phyloP scores from a whole-genome alignment of 1,140 invertebrate species.

The Anastrepha obliqua region DNA sequence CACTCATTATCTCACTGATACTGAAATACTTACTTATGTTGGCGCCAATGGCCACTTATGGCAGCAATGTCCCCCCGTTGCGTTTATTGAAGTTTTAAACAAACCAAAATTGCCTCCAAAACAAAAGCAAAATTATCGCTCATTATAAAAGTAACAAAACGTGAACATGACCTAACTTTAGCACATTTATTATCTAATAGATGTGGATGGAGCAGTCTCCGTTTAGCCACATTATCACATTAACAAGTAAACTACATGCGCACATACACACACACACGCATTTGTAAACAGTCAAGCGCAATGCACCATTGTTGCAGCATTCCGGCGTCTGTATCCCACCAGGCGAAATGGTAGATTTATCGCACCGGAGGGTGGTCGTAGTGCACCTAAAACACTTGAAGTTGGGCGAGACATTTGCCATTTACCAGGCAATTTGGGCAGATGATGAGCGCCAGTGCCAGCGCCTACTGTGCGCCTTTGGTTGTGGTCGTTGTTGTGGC shows the following conservation, averaged over 20 bases:
- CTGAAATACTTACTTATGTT: background rate
- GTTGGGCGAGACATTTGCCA: conserved; percentile 44
- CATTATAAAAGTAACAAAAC: background rate
- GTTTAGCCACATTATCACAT: background rate
- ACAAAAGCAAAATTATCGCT: conserved; percentile 34
- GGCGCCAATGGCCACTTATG: conserved; percentile 30
- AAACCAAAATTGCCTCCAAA: conserved; percentile 2
- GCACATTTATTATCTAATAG: conserved; percentile 49
- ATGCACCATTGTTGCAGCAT: background rate
- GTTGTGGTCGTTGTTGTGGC: background rate
- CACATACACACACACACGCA: background rate
- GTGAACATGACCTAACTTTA: conserved; percentile 47
- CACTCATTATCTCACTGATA: background rate
- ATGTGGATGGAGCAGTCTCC: background rate
- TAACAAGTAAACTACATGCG: background rate
- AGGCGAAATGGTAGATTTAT: conserved; percentile 63
- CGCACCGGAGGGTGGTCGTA: conserved; percentile 70
- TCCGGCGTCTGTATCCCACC: conserved; percentile 51
- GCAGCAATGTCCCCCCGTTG: background rate
- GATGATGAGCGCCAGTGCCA: conserved; percentile 24
- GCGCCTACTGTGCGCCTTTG: background rate
- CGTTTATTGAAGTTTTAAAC: conserved; percentile 50
- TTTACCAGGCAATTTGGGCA: conserved; percentile 30
- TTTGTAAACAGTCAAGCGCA: conserved; percentile 27
- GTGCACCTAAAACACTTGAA: conserved; percentile 23